Base-by-base conservation (phyloP, 2,797 vertebrate genomes). In the Poliocrania exsul region DNA sequence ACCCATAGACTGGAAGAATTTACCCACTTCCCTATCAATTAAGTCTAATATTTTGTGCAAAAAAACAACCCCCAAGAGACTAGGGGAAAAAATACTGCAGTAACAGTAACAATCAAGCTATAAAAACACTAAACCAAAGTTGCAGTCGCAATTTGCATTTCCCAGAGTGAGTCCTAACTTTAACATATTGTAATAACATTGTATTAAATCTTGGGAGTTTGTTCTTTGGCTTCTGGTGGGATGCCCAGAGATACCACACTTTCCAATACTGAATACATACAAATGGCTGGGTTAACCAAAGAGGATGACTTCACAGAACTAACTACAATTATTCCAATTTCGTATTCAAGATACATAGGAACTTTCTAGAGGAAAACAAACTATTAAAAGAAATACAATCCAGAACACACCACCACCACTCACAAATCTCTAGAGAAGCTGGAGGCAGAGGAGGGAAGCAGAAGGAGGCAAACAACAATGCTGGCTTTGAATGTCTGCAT, bases 61-160 rank as follows among this genome's bases (percentile, higher is more conserved):
- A 78, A 78, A 82, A 79, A 13, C 24, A 90, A 62, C 18, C 35
- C 56, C 57, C 60, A 87, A 88, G 42, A 73, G 37, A 23, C 51
- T 73, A 79, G 44, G 70, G 70, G 81, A 88, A 44, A 86, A 93
- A 88, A 84, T 13, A 81, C 42, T 72, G 70, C 61, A 94, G 71
- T 70, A 90, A 92, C 3, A 29, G 50, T 60, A 92, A 91, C 53
- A 88, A 29, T 85, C 28, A 18, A 62, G 73, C 72, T 69, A 81
- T 66, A 86, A 88, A 94, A 86, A 72, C 58, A 75, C 51, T 83
- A 81, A 88, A 86, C n/a, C 16, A 65, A 91, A 91, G 37, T 29
- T 66, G 56, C 51, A 88, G 73, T 40, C 54, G 28, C 58, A 46
- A 57, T 91, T 62, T 93, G 66, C 58, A 88, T 84, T 81, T 94